phyloP scores from a whole-genome alignment of 1,140 invertebrate species.

The Solen grandis region DNA sequence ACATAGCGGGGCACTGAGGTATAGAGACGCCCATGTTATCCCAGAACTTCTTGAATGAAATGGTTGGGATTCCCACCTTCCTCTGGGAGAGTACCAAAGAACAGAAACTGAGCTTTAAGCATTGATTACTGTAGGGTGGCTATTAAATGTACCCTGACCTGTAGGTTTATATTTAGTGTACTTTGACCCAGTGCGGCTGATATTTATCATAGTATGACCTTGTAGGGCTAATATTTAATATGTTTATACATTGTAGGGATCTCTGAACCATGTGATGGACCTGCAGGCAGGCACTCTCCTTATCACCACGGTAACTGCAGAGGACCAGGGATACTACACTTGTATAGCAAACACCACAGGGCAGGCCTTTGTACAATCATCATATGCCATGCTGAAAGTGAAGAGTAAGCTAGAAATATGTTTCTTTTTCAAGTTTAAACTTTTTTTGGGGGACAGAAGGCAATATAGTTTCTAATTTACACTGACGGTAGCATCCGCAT shows the following conservation, averaged over 20 bases:
- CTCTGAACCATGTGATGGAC: constrained; percentile 73
- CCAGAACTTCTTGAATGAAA: no score
- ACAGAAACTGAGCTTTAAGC: no score
- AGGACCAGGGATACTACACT: constrained; percentile 86
- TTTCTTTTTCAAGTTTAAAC: neutral
- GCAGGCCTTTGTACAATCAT: constrained; percentile 84
- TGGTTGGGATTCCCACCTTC: no score
- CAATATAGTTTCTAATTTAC: neutral
- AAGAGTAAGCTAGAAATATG: constrained; percentile 82
- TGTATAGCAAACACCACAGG: constrained; percentile 87
- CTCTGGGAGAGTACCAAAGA: no score
- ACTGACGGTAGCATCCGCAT: neutral
- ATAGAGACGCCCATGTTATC: no score
- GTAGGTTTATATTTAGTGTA: no score
- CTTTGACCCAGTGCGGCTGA: no score
- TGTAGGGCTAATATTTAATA: no score
- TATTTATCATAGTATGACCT: no score
- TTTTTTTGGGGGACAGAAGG: neutral
- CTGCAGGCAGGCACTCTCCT: constrained; percentile 84
- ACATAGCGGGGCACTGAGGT: no score
- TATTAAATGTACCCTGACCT: no score
- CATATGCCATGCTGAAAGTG: constrained; percentile 84
- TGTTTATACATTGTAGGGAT: constrained; percentile 70
- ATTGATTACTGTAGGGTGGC: no score
- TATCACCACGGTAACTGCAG: constrained; percentile 84